Evolutionary conservation across 2,113 vertebrate species (phyloP), one percentile per base, ranked within the genome.

Genomic region (Apteryx owenii): DNA sequence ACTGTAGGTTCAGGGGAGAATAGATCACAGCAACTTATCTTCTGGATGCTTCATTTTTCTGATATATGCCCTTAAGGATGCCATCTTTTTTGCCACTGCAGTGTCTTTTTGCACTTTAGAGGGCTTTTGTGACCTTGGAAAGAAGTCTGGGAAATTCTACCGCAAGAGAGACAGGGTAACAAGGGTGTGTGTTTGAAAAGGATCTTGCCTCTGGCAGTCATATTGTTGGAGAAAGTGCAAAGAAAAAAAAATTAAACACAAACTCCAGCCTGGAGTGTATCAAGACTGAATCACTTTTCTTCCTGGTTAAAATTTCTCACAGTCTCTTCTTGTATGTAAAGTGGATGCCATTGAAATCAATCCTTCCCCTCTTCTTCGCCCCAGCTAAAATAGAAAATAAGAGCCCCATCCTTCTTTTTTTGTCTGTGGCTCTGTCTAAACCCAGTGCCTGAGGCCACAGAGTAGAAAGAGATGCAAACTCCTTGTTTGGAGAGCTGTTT

Each of bases 251-350:
- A 40, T 65, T 65, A 62, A 90, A 62, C 28, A 69, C 26, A 58
- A 53, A 61, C 20, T 26, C 14, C 29, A 81, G 29, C 38, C 86
- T 91, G 78, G 92, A 76, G 77, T 95, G 26, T 79, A 83, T 93
- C 53, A 76, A 71, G 81, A 90, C 53, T 62, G 75, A 95, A 91
- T 92, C 58, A 51, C 40, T 91, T 91, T 92, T 95, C 54, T 83
- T 89, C 54, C 60, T 71, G 22, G 42, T 80, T 95, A 80, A 60
- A 23, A 42, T 80, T 82, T 83, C 68, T 95, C 81, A 50, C 23
- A 46, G 29, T 65, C 23, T 42, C 29, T 68, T 93, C 72, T n/a
- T 70, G 23, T 50, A 75, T 42, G 23, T 83, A 15, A 12, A 42
- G 71, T 54, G 48, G 33, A 54, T 77, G 36, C 53, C 42, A 60